Conservation (phyloP, 2,113 vertebrate genomes). For the Brachyistius frenatus region DNA sequence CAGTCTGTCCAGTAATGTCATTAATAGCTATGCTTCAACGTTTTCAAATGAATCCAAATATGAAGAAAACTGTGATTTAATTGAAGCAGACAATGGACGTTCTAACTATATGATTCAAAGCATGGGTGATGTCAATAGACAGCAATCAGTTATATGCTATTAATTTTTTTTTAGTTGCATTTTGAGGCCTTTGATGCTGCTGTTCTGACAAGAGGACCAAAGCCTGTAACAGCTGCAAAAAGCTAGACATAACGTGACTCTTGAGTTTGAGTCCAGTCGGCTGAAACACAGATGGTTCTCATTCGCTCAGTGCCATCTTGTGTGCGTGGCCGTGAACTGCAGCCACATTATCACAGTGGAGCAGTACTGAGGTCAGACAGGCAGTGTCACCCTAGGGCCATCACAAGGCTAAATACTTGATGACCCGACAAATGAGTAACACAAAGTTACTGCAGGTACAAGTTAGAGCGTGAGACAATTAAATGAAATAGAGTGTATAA, state of each 20-base stretch:
- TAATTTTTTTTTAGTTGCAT: background rate
- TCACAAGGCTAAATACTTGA: background rate
- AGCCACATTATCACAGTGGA: conserved; percentile 1
- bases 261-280: background rate
- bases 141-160: background rate
- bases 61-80: background rate
- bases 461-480: too few species aligned
- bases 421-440: background rate
- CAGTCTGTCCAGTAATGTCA: background rate
- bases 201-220: background rate
- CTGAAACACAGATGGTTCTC: background rate
- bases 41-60: background rate
- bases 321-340: conserved; percentile 41
- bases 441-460: too few species aligned
- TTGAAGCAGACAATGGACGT: background rate
- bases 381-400: conserved; percentile 64
- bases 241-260: background rate
- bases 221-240: background rate
- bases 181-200: background rate
- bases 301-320: conserved; percentile 65
- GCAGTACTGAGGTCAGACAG: conserved; percentile 66
- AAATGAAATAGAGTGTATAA: too few species aligned
- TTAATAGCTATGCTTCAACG: background rate
- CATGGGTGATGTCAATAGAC: background rate
- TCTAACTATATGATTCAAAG: background rate